phyloP scores from a whole-genome alignment of 2,888 invertebrate genomes.

The Leptinotarsa rubiginosa region DNA sequence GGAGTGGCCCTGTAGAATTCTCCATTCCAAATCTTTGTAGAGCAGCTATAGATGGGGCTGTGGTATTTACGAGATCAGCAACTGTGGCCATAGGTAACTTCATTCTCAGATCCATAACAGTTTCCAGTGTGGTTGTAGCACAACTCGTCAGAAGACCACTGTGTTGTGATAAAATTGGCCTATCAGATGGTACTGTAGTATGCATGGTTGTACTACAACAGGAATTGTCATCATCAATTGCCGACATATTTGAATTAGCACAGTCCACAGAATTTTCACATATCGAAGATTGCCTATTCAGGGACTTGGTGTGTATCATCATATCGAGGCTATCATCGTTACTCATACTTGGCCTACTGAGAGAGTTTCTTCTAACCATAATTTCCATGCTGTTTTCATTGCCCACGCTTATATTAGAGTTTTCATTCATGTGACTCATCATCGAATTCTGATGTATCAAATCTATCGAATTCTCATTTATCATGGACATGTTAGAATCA shows the following conservation, averaged over 20 bases:
- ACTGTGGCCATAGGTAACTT: conserved; percentile 71
- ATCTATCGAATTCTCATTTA: conserved; percentile 69
- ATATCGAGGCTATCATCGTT: conserved; percentile 60
- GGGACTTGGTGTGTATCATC: conserved; percentile 54
- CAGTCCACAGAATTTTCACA: conserved; percentile 61
- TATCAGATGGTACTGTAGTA: conserved; percentile 14
- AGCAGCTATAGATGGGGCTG: conserved; percentile 70
- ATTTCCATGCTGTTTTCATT: conserved; percentile 61
- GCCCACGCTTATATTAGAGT: conserved; percentile 60
- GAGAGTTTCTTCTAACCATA: conserved; percentile 55
- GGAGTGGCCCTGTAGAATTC: conserved; percentile 66
- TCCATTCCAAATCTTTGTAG: conserved; percentile 68
- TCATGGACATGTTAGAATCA: conserved; percentile 65
- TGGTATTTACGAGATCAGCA: conserved; percentile 67
- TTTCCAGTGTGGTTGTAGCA: conserved; percentile 59
- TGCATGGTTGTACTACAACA: conserved; percentile 51
- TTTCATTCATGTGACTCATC: conserved; percentile 58
- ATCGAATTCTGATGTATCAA: conserved; percentile 60
- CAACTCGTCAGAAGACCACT: conserved; percentile 24
- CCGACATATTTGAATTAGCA: conserved; percentile 53
- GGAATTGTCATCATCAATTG: conserved; percentile 55
- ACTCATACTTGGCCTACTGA: conserved; percentile 49
- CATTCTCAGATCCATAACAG: conserved; percentile 77
- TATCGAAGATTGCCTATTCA: conserved; percentile 44
- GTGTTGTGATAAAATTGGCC: conserved; percentile 24